Conservation (phyloP, 1,140 invertebrate species). For the Drosophila baimaii region DNA sequence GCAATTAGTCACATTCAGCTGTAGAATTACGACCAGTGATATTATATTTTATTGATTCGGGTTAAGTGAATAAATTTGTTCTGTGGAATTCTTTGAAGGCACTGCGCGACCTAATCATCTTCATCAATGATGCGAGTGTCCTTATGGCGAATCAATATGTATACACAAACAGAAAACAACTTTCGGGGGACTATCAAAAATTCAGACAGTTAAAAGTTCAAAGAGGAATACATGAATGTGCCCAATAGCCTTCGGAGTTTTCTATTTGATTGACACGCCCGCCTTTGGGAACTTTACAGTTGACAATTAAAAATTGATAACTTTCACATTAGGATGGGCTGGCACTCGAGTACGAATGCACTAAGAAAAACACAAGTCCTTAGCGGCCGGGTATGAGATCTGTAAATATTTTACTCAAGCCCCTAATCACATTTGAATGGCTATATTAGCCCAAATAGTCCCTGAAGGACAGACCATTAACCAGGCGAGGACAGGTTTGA, state of each 20-base stretch:
- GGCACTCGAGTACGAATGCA: conserved; percentile 47
- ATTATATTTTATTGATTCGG: conserved; percentile 62
- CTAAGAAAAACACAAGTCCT: conserved; percentile 11
- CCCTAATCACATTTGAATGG: conserved; percentile 67
- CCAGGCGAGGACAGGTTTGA: conserved; percentile 21
- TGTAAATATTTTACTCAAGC: conserved; percentile 66
- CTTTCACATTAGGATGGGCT: conserved; percentile 8
- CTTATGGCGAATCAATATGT: conserved; percentile 48
- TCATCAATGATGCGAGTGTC: conserved; percentile 17
- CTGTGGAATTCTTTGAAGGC: conserved; percentile 15
- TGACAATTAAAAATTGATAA: conserved; percentile 67
- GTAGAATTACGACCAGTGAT: conserved; percentile 67
- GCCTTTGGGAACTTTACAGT: conserved; percentile 72
- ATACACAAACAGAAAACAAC: conserved; percentile 36
- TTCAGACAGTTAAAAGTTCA: conserved; percentile 47
- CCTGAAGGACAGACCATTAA: conserved; percentile 33
- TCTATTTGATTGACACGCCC: conserved; percentile 32
- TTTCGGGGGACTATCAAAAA: conserved; percentile 50
- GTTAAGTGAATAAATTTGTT: conserved; percentile 52
- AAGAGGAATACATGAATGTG: conserved; percentile 19
- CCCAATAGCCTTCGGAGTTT: conserved; percentile 14
- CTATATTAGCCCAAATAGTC: conserved; percentile 56
- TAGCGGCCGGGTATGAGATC: conserved; percentile 11
- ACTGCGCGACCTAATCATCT: background rate
- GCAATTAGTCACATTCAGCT: conserved; percentile 52